Base-by-base conservation (phyloP, 2,113 vertebrate genomes). In the Amblyornis subalaris region DNA sequence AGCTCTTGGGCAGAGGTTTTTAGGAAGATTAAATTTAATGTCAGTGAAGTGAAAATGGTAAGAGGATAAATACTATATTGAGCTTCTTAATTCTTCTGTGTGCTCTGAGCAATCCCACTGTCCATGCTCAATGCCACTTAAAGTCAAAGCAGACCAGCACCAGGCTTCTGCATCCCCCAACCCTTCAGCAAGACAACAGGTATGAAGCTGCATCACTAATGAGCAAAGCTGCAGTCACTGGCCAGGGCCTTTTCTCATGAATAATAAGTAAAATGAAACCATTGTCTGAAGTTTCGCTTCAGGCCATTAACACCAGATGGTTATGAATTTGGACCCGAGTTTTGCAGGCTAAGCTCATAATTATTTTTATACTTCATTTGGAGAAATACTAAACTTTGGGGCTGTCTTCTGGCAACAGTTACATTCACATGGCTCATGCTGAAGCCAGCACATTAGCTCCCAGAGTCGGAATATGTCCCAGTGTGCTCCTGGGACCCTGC, bases 261-360 rank as follows among this genome's bases (percentile, higher is more conserved):
- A 78, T 73, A 89, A 38, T 47, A 75, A 69, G 36, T 9, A 7
- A 91, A 94, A 91, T 55, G 35, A 94, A 93, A 78, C n/a, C 54
- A 75, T 76, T 87, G 42, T 73, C 70, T 86, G 42, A 69, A 81
- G 38, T 85, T 92, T 73, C 13, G 6, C 47, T 95, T 81, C 66
- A 93, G 62, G 38, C 50, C 62, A 66, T 91, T 94, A 89, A 85
- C 54, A 91, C 38, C 71, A 89, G 70, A 72, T 93, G 69, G 62
- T 78, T 85, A 53, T 3, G 10, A 94, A 87, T 87, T 89, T 11
- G 1, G 38, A 26, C 14, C 19, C 2, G 0, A 82, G 54, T 18
- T 25, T 50, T 33, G 25, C 1, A 2, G 45, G 53, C 73, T 79
- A 87, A 93, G 54, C 28, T 91, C 45, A 54, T 78, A 76, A 92